phyloP scores from a whole-genome alignment of 2,113 vertebrate species.

The Romanogobio albipinnatus region DNA sequence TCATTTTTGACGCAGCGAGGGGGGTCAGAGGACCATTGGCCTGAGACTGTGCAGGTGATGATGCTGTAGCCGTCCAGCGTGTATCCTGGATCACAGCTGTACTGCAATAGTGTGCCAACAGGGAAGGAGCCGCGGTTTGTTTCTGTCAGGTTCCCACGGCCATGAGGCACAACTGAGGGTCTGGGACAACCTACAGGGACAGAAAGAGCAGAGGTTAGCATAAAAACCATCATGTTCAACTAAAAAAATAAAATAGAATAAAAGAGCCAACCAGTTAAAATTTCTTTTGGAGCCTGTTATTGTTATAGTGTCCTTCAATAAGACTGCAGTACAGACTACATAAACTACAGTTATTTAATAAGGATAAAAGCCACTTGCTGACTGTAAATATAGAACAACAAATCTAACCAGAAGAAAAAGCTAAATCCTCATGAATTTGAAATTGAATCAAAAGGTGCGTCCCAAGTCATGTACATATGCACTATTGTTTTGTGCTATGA shows the following conservation, averaged over 20 bases:
- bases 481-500: too few relatives aligned
- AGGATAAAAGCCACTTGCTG: not conserved
- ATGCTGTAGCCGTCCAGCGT: conserved; percentile 67
- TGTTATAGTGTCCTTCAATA: conserved; percentile 1
- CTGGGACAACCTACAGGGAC: conserved; percentile 68
- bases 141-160: conserved; percentile 76
- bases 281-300: not conserved
- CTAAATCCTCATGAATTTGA: not conserved
- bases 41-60: conserved; percentile 71
- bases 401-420: not conserved
- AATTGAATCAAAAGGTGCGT: not conserved
- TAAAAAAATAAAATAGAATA: too few relatives aligned
- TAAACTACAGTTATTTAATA: conserved; percentile 12
- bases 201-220: not conserved
- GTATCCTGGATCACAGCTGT: conserved; percentile 75
- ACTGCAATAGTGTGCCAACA: conserved; percentile 73
- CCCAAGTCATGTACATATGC: too few relatives aligned
- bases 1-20: conserved; percentile 71
- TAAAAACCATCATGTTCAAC: not conserved
- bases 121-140: conserved; percentile 75
- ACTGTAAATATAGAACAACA: not conserved
- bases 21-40: conserved; percentile 70
- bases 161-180: conserved; percentile 70
- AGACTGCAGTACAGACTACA: not conserved
- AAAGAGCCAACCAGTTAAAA: not conserved